Base-by-base conservation (phyloP, 1,140 invertebrate genomes). In the Drosophila tristis region DNA sequence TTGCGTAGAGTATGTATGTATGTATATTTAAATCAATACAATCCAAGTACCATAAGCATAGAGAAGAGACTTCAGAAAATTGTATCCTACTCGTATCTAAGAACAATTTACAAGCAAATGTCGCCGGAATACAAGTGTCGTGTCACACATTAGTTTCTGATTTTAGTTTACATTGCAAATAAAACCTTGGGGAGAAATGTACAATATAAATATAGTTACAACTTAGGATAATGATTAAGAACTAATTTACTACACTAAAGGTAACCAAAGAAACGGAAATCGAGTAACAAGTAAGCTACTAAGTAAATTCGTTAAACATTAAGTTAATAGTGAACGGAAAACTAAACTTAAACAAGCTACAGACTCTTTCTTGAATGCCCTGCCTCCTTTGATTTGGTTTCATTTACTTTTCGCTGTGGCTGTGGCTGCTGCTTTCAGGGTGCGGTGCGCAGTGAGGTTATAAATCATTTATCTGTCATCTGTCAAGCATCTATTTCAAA, bases 191-290 rank as follows among this genome's bases (percentile, higher is more conserved):
- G 35, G 59, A 51, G 56, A 84, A 78, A 82, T 87, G 35, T 87
- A 86, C 64, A 86, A 13, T 39, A 39, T 4, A 39, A 64, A 71
- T 87, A 43, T 48, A 59, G 43, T 65, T 49, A 77, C 53, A 85
- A 77, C 49, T 80, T 76, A 42, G 42, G n/a, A 15, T 44, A 76
- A 70, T 59, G 16, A 4, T 61, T 84, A 64, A 55, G n/a, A 84
- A 79, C 71, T 84, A 85, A 85, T 60, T 25, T n/a, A 66, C 74
- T 86, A 82, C 51, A 39, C 35, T 39, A 39, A 39, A 39, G 13
- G 35, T 39, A 86, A 87, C 60, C 78, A 82, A 82, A 56, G 62
- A 78, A 86, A 82, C 74, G 64, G 82, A 76, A 89, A 68, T 75
- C 63, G 35, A 11, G 35, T 39, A 39, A 39, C 78, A 82, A 75